Evolutionary conservation across 2,113 vertebrate species (phyloP).

Genomic region (Nesospiza acunhae): DNA sequence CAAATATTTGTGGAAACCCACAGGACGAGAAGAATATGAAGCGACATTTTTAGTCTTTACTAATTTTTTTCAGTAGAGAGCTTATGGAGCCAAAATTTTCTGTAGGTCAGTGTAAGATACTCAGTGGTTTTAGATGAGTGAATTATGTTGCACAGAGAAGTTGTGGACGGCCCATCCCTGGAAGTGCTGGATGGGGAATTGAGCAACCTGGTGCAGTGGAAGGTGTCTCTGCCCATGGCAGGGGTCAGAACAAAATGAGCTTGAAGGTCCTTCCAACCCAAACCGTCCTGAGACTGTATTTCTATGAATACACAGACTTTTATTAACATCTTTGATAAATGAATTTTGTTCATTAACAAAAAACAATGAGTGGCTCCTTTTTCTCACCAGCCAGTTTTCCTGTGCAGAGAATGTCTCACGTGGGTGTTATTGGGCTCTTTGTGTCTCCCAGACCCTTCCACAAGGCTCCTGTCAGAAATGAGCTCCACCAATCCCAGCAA

Average conservation of each 20-base stretch:
- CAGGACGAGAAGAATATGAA: fast-evolving
- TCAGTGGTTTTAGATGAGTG: neutral
- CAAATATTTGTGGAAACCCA: neutral
- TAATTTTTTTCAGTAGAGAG: neutral
- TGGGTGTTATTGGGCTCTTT: fast-evolving
- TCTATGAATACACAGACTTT: neutral
- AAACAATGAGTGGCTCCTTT: fast-evolving
- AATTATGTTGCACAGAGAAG: neutral
- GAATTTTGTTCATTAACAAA: neutral
- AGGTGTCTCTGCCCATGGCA: neutral
- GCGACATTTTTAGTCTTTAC: neutral
- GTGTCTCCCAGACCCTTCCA: fast-evolving
- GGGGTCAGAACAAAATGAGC: neutral
- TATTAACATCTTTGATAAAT: neutral
- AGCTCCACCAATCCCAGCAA: neutral
- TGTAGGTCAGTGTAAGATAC: neutral
- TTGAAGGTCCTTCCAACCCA: neutral
- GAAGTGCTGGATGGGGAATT: neutral
- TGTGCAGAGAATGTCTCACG: neutral
- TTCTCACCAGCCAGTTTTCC: neutral
- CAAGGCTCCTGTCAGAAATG: neutral
- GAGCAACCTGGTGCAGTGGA: fast-evolving
- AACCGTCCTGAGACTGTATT: neutral
- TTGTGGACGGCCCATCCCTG: neutral
- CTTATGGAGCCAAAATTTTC: neutral